phyloP scores from a whole-genome alignment of 2,113 vertebrate species.

The Xyliphius kryptos region DNA sequence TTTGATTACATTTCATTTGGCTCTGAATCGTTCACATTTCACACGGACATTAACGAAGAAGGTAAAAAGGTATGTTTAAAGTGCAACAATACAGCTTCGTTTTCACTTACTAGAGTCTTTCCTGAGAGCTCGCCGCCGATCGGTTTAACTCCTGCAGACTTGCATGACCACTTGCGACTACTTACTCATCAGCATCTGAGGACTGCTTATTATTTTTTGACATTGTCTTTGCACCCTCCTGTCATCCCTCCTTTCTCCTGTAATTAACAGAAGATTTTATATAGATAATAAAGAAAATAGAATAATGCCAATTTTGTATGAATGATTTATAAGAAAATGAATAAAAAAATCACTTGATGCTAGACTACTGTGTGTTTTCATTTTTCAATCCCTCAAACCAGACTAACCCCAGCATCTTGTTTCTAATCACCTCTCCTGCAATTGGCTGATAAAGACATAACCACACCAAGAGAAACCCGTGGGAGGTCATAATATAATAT shows the following conservation, averaged over 20 bases:
- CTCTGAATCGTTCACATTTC: constrained; percentile 11
- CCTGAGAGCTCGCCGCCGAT: too few species aligned
- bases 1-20: constrained; percentile 30
- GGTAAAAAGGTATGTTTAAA: constrained; percentile 1
- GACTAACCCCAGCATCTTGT: too few species aligned
- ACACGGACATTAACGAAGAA: background rate
- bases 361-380: constrained; percentile 28
- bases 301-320: constrained; percentile 69
- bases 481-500: too few species aligned
- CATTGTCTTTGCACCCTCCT: constrained; percentile 46
- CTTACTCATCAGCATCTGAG: constrained; percentile 36
- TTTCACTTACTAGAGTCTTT: too few species aligned
- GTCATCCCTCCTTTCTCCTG: constrained; percentile 56
- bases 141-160: constrained; percentile 26
- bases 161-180: constrained; percentile 41
- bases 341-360: constrained; percentile 66
- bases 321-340: constrained; percentile 69
- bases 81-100: constrained; percentile 26
- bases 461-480: too few species aligned
- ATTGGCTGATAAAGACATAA: too few species aligned
- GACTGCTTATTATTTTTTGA: constrained; percentile 19
- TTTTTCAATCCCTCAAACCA: background rate
- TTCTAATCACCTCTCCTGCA: too few species aligned
- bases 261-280: constrained; percentile 75
- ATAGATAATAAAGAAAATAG: constrained; percentile 70